Base-by-base conservation (phyloP, 92 coral and sea anemone genomes). In the Actinostola sp. region DNA sequence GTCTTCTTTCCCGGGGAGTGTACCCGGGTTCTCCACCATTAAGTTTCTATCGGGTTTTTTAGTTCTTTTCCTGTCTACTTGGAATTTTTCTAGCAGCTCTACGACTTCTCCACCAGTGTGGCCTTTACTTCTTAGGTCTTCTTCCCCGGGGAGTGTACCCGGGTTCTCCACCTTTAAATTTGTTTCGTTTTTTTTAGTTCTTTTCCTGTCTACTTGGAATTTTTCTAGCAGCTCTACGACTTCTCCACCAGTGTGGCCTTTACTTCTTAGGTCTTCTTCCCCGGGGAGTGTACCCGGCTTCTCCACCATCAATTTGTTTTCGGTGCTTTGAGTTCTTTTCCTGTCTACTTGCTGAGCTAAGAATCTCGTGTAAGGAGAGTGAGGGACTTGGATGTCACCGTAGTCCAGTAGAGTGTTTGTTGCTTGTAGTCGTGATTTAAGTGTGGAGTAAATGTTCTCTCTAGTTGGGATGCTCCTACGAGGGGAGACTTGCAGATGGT, bases 401-500 rank as follows among this genome's bases (percentile, higher is more conserved):
- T 48, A 90, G 60, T 87, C 92, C 12, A 90, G 61, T 30, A 90
- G 52, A 13, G 97, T 70, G 62, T 90, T 78, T 6, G 88, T 82
- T 45, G 63, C 78, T 24, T 76, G 73, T 14, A 90, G 90, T 67
- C 97, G 63, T 63, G 88, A 62, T 88, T 88, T 90, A 15, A 90
- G 70, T 5, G 70, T 46, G n/a, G 76, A 38, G 61, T 83, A 90
- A 30, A 90, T 90, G 15, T 69, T 86, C 33, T 87, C 92, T 50
- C 53, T 78, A 44, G 70, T 79, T 0, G 97, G 83, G 2, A 16
- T 63, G 25, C 51, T 38, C 41, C 67, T 77, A 51, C 92, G 36
- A 2, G 92, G 92, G 2, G 84, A 81, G 14, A 76, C 61, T 52
- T 67, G 17, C n/a, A 82, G 31, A 31, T 70, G 35, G 5, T 13